Conservation (phyloP, 64 coral and sea anemone genomes). For the Hydrozoanthus tunicans region DNA sequence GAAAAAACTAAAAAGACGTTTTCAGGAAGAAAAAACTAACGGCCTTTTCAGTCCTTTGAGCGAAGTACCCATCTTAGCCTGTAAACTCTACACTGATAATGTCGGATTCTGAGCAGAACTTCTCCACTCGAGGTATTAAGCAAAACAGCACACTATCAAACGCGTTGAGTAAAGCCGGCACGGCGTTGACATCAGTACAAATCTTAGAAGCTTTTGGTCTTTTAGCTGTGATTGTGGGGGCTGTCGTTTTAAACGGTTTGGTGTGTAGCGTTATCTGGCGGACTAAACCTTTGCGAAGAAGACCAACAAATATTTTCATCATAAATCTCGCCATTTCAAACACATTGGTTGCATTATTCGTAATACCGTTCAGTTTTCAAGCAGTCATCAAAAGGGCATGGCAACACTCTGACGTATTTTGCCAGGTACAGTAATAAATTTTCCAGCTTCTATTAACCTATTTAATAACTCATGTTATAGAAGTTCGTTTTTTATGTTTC, state of each 20-base stretch:
- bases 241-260: constrained; percentile 72
- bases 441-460: no score
- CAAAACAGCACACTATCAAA: constrained; percentile 17
- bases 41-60: not conserved
- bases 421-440: constrained; percentile 56
- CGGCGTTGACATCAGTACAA: not conserved
- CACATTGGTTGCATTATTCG: constrained; percentile 62
- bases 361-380: constrained; percentile 76
- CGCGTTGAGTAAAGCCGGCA: not conserved
- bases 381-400: constrained; percentile 56
- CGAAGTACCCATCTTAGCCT: no score
- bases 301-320: constrained; percentile 87
- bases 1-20: not conserved
- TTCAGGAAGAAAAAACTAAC: not conserved
- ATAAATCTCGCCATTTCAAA: constrained; percentile 87
- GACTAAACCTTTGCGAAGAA: constrained; percentile 58
- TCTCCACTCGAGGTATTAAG: not conserved
- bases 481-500: no score
- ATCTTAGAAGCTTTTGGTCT: constrained; percentile 55
- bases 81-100: not conserved
- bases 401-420: constrained; percentile 68
- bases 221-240: constrained; percentile 52
- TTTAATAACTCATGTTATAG: no score
- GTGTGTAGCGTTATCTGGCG: constrained; percentile 71
- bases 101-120: not conserved